A percentile compares a stretch with the other conserved stretches of the same genome.
Conservation (phyloP, 2,888 invertebrate species). For the Drosophila trichaetosa region DNA sequence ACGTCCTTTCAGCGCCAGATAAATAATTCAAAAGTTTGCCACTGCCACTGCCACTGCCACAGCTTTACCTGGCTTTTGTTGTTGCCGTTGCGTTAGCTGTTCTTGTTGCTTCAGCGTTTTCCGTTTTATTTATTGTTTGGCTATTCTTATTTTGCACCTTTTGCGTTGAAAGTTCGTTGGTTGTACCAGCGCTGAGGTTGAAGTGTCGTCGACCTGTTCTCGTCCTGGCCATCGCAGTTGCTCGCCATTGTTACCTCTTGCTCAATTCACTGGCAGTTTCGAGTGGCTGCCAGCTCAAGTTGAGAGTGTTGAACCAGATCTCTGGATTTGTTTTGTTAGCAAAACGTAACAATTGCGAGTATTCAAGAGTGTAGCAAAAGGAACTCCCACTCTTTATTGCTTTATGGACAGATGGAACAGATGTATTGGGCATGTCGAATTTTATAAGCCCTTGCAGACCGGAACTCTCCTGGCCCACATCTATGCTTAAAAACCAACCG, state of each 20-base stretch:
- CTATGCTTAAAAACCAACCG: not conserved
- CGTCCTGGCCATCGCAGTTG: conserved; percentile 23
- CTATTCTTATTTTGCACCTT: conserved; percentile 73
- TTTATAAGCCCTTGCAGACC: not conserved
- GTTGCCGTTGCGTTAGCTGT: conserved; percentile 23
- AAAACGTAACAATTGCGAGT: conserved; percentile 40
- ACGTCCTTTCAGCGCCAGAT: conserved; percentile 76
- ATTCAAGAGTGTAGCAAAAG: conserved; percentile 33
- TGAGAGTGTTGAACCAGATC: conserved; percentile 39
- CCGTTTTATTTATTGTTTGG: conserved; percentile 59
- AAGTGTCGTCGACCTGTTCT: conserved; percentile 38
- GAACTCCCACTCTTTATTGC: conserved; percentile 22
- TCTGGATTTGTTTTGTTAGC: conserved; percentile 42
- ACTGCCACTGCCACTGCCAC: conserved; percentile 47
- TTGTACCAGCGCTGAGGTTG: conserved; percentile 23
- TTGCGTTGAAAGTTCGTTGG: conserved; percentile 52
- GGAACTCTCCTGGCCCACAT: not conserved
- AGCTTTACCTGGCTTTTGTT: conserved; percentile 42
- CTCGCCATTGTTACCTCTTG: conserved; percentile 47
- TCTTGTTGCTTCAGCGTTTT: conserved; percentile 45
- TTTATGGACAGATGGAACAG: conserved; percentile 7
- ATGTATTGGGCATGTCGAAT: not conserved
- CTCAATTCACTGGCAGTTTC: conserved; percentile 51
- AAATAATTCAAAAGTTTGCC: conserved; percentile 79
- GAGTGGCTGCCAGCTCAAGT: conserved; percentile 35